Percentiles rank a stretch among this genome's conserved stretches.
phyloP scores from a whole-genome alignment of 2,888 invertebrate genomes.

The Druceiella hillmani region DNA sequence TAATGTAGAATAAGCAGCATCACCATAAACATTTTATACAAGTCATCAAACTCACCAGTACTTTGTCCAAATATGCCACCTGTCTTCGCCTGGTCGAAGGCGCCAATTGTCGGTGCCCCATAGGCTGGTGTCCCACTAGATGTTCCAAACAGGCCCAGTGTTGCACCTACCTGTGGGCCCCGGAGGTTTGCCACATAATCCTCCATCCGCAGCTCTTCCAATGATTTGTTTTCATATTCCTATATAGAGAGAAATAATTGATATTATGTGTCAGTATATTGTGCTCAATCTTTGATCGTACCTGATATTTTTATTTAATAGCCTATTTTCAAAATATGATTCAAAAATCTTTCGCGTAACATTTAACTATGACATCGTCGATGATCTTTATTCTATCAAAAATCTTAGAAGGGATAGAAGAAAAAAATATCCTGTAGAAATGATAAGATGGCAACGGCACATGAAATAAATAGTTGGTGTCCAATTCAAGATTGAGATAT shows the following conservation, averaged over 20 bases:
- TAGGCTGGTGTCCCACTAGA: conserved; percentile 31
- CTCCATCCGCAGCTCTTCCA: conserved; percentile 82
- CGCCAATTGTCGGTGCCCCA: conserved; percentile 38
- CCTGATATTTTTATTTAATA: no score
- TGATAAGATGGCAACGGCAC: no score
- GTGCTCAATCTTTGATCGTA: no score
- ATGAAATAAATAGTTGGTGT: no score
- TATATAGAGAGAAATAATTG: no score
- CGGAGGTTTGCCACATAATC: conserved; percentile 81
- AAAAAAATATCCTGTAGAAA: no score
- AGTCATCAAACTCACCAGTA: conserved; percentile 25
- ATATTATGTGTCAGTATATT: not conserved
- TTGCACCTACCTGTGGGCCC: conserved; percentile 49
- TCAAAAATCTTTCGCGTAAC: no score
- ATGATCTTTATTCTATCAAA: no score
- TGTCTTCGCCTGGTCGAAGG: conserved; percentile 41
- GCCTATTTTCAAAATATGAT: not conserved
- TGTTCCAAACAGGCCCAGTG: conserved; percentile 35
- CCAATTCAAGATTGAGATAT: no score
- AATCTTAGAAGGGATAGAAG: no score
- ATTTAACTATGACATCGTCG: no score
- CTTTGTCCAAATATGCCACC: conserved; percentile 22
- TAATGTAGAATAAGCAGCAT: no score
- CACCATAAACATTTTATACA: conserved; percentile 30
- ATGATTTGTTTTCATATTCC: conserved; percentile 81